These are phyloP conservation scores for Ametastegia equiseti DNA, from an alignment of 2,888 invertebrate species.

Conservation along the genomic window DNA sequence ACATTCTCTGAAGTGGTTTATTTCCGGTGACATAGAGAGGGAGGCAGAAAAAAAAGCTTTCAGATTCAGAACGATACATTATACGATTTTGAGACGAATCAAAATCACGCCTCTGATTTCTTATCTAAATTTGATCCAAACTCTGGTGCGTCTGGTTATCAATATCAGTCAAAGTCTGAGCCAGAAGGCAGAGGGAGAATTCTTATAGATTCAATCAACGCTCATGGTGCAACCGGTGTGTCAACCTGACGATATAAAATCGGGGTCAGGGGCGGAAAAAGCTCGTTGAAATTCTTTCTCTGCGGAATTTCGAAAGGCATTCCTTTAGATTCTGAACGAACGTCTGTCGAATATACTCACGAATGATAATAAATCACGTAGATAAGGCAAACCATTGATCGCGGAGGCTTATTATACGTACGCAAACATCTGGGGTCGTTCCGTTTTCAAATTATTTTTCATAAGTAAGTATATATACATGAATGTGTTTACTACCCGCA, in stretches of 20 bases:
- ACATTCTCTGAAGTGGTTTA: background rate
- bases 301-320: conserved; percentile 4
- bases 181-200: background rate
- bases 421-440: background rate
- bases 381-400: background rate
- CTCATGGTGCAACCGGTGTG: background rate
- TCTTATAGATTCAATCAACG: background rate
- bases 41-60: background rate
- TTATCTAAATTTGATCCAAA: background rate
- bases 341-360: background rate
- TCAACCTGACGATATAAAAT: background rate
- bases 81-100: background rate
- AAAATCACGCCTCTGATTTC: background rate
- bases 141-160: background rate
- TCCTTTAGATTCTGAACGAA: background rate
- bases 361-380: conserved; percentile 7
- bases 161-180: background rate
- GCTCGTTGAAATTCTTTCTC: background rate
- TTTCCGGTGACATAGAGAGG: background rate
- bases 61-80: background rate
- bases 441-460: background rate
- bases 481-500: background rate
- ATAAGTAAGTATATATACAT: background rate
- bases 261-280: conserved; percentile 3
- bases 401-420: background rate